A percentile compares a stretch with the other conserved stretches of the same genome.
Conservation (phyloP, 2,797 vertebrate species). For the Neomorphus geoffroyi region DNA sequence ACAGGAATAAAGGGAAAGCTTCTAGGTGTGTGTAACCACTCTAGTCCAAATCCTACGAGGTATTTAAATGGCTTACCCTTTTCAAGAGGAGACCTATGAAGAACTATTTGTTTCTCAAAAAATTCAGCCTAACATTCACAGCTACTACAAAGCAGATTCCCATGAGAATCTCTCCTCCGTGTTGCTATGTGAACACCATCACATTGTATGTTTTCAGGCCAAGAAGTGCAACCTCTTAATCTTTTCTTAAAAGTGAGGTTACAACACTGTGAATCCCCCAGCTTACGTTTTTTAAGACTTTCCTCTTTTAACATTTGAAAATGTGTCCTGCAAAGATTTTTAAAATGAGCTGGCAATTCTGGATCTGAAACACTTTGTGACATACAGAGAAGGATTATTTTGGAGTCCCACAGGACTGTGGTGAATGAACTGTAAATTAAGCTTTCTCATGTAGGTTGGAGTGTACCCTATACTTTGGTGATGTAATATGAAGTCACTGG, state of each 20-base stretch:
- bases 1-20: neutral
- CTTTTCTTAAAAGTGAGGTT: neutral
- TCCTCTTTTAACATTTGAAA: neutral
- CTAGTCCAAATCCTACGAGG: neutral
- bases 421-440: neutral
- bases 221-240: neutral
- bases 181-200: neutral
- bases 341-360: neutral
- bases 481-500: neutral
- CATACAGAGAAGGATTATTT: neutral
- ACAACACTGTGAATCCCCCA: neutral
- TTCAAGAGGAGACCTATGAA: slow-evolving; percentile 10
- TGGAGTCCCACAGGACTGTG: neutral
- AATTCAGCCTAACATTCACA: neutral
- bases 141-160: neutral
- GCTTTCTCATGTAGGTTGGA: neutral
- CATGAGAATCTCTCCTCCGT: neutral
- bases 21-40: neutral
- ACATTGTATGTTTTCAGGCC: neutral
- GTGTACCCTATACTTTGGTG: rapidly evolving
- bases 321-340: neutral
- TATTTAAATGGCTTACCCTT: neutral
- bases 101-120: slow-evolving; percentile 21
- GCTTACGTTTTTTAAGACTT: neutral
- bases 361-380: neutral